Evolutionary conservation across 2,113 vertebrate genomes (phyloP).

Genomic region (Corythornis cristatus): DNA sequence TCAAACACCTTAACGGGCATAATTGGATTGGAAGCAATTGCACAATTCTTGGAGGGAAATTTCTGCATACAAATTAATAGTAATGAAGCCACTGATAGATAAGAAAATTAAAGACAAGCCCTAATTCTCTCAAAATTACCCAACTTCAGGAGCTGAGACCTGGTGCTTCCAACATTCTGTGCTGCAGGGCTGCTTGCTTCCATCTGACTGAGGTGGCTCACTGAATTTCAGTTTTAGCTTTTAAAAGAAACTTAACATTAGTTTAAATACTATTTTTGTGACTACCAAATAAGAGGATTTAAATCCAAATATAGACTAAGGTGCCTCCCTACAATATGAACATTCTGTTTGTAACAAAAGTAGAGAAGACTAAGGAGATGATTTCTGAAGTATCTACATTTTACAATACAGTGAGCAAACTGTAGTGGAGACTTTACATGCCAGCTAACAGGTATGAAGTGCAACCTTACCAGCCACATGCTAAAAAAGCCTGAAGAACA

Average conservation of each 20-base stretch:
- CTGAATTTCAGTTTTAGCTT: neutral
- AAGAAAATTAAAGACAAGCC: constrained; percentile 17
- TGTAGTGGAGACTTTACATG: neutral
- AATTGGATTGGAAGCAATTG: constrained; percentile 61
- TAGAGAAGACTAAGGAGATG: neutral
- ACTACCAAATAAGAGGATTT: neutral
- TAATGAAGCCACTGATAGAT: constrained; percentile 30
- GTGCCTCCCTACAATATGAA: neutral
- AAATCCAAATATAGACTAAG: neutral
- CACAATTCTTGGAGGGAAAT: constrained; percentile 35
- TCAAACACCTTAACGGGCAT: neutral
- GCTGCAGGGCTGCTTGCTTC: neutral
- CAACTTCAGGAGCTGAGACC: neutral
- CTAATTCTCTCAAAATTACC: neutral
- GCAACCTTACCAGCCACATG: neutral
- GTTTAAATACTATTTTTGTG: neutral
- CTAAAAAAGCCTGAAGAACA: neutral
- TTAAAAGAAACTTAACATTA: neutral
- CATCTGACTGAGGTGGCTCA: neutral
- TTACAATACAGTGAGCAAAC: neutral
- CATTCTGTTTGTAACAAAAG: neutral
- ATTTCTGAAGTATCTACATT: neutral
- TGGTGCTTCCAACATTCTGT: neutral
- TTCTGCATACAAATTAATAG: constrained; percentile 12
- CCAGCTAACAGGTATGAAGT: neutral